Conservation (phyloP, 1,140 invertebrate species). For the Drosophila insularis region DNA sequence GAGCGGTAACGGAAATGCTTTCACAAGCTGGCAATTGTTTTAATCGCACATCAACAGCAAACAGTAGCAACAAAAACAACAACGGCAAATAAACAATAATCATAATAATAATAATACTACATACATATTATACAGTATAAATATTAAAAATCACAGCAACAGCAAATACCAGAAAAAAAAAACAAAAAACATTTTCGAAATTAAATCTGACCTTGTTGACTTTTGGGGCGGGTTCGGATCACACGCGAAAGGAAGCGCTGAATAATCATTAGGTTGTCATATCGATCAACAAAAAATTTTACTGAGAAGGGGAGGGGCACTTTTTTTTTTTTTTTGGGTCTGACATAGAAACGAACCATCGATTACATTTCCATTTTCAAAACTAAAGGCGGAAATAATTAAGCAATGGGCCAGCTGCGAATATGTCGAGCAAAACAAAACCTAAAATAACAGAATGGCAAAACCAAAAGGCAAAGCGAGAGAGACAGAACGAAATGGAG, state of each 20-base stretch:
- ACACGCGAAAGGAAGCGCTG: constrained; percentile 76
- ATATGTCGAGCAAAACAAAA: constrained; percentile 70
- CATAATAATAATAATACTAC: constrained; percentile 41
- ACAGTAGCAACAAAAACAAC: constrained; percentile 40
- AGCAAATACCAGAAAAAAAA: background rate
- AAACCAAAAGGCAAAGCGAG: background rate
- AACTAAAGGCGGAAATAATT: constrained; percentile 57
- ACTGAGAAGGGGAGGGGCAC: background rate
- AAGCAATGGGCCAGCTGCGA: constrained; percentile 60
- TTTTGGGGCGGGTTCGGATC: constrained; percentile 36
- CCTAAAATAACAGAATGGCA: constrained; percentile 35
- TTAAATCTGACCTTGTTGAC: constrained; percentile 78
- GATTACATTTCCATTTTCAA: constrained; percentile 60
- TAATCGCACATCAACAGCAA: constrained; percentile 61
- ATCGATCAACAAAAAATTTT: constrained; percentile 58
- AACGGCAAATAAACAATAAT: constrained; percentile 35
- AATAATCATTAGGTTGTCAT: constrained; percentile 73
- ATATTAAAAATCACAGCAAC: background rate
- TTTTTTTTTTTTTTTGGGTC: constrained; percentile 14
- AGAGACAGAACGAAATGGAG: background rate
- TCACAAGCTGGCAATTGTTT: constrained; percentile 74
- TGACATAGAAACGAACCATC: constrained; percentile 67
- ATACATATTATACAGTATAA: constrained; percentile 9
- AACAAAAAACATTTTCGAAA: constrained; percentile 10
- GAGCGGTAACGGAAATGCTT: constrained; percentile 67